Evolutionary conservation across 2,888 invertebrate genomes (phyloP), one percentile per base, ranked within the genome.

Genomic region (Pheosia tremula): DNA sequence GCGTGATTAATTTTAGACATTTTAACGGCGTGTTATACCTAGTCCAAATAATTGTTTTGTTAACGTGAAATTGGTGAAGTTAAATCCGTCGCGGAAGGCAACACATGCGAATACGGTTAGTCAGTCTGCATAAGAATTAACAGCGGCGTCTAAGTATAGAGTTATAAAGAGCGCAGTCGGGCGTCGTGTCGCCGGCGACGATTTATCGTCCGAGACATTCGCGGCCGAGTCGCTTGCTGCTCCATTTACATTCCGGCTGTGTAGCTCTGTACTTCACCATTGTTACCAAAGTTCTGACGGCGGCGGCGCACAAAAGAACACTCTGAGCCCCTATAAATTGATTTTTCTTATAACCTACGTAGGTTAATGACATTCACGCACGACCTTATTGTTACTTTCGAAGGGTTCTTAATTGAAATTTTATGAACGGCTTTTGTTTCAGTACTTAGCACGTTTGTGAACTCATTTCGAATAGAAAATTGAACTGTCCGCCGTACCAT

Each of bases 221-320:
- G 67, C 71, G 64, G 69, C 59, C 63, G 63, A 58, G 63, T 55
- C 64, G 68, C 70, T 72, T 69, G 72, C 67, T 79, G 72, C 73
- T 78, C 74, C 73, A 78, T 81, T 81, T 81, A 75, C 74, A 80
- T 80, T 77, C 74, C 77, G 64, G 74, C 71, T 69, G 66, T 73
- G 70, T 67, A 78, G 72, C 68, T 69, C 65, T 66, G 68, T 60
- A 59, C 50, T 63, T 71, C 66, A 69, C 72, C 62, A 62, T 68
- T 69, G 64, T 73, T 75, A 71, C 74, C 58, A 37, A 65, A 57
- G 60, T 55, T 61, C 57, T 54, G 58, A 53, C 59, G 59, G 53
- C 60, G 11, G 49, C 59, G 57, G 62, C 57, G 58, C 58, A 68
- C 66, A 71, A 70, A 71, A 68, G 54, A 71, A 63, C 57, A 64